A percentile compares a stretch with the other conserved stretches of the same genome.
These are phyloP conservation scores for Anguilla marmorata DNA, from an alignment of 2,797 vertebrate genomes.

Conservation along the genomic window DNA sequence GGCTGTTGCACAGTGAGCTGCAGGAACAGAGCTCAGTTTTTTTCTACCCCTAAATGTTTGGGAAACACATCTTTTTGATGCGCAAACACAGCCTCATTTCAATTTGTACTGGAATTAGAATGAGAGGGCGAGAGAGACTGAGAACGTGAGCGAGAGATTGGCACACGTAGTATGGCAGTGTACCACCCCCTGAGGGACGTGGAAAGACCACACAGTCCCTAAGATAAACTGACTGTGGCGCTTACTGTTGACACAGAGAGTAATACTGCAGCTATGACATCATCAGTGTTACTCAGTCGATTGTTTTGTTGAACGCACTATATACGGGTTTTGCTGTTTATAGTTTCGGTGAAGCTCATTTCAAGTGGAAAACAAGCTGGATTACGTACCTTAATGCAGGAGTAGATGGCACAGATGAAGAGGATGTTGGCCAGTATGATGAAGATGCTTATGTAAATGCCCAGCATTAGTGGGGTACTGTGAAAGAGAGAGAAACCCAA, in stretches of 20 bases:
- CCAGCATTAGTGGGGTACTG: constrained; percentile 88
- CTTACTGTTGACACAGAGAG: neutral
- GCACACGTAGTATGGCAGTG: neutral
- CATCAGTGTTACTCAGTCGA: neutral
- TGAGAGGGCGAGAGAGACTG: neutral
- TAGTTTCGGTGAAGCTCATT: neutral
- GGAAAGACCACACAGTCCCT: neutral
- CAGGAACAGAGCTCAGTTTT: neutral
- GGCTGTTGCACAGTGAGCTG: neutral
- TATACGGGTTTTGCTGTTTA: neutral
- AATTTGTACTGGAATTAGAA: neutral
- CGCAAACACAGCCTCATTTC: neutral
- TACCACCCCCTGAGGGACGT: neutral
- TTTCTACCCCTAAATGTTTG: neutral
- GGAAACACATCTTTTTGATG: neutral
- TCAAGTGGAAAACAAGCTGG: neutral
- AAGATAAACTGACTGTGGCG: neutral
- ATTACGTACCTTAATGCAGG: constrained; percentile 82
- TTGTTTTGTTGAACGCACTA: neutral
- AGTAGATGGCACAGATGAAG: constrained; percentile 88
- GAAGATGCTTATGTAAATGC: constrained; percentile 84
- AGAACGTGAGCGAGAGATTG: neutral
- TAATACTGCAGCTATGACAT: neutral
- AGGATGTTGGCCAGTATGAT: constrained; percentile 83
- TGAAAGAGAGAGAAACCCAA: constrained; percentile 36